These are phyloP conservation scores for Acrobasis suavella DNA, from an alignment of 2,888 invertebrate genomes.

Conservation along the genomic window DNA sequence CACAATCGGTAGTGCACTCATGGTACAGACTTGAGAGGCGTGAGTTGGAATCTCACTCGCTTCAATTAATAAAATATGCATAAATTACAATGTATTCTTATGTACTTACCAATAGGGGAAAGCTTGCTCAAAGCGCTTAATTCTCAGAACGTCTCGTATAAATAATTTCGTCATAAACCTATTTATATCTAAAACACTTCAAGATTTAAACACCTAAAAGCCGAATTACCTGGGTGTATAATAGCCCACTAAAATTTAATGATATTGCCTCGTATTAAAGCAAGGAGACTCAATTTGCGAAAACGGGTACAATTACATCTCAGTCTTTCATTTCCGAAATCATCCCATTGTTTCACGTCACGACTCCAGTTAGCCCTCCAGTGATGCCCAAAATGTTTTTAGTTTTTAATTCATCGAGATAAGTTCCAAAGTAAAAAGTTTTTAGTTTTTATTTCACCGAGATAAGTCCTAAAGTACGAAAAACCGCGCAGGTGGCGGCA, in stretches of 20 bases:
- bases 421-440: conserved; percentile 17
- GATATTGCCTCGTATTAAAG: background rate
- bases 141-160: background rate
- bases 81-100: no score
- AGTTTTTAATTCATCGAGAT: conserved; percentile 14
- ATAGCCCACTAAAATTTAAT: background rate
- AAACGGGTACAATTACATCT: background rate
- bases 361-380: conserved; percentile 20
- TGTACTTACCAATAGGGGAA: no score
- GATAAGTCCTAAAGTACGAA: conserved; percentile 23
- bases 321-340: conserved; percentile 20
- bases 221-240: background rate
- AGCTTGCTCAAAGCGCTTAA: background rate
- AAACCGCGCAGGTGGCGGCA: conserved; percentile 37
- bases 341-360: conserved; percentile 32
- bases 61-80: no score
- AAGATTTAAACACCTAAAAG: background rate
- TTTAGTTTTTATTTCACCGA: conserved; percentile 1
- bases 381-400: background rate
- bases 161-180: background rate
- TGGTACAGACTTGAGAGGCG: no score
- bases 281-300: conserved; percentile 1
- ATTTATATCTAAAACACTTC: background rate
- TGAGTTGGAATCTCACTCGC: no score
- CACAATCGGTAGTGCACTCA: no score